Percentiles rank a stretch among this genome's conserved stretches.
Conservation (phyloP, 2,797 vertebrate species). For the Pelobates cultripes region DNA sequence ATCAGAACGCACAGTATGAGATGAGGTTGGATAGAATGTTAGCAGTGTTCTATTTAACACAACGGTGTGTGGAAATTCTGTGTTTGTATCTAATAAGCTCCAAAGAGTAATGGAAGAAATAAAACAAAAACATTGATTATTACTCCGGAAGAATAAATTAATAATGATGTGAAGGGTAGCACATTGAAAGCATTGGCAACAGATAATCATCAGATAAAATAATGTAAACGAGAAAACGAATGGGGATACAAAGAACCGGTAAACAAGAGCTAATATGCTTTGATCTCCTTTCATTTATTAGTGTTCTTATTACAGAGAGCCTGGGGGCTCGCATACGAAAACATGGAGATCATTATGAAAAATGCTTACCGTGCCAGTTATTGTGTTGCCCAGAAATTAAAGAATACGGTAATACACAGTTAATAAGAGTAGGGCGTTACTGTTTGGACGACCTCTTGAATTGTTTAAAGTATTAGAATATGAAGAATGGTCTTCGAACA, state of each 20-base stretch:
- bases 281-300: slow-evolving; percentile 34
- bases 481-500: not conserved
- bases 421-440: not conserved
- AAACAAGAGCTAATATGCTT: slow-evolving; percentile 18
- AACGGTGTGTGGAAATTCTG: too few species aligned
- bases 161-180: slow-evolving; percentile 13
- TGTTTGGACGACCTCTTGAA: not conserved
- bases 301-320: slow-evolving; percentile 3
- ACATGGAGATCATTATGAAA: not conserved
- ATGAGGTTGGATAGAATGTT: too few species aligned
- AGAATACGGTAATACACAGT: slow-evolving; percentile 4
- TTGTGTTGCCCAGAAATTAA: not conserved
- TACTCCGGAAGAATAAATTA: not conserved
- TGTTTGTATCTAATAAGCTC: not conserved
- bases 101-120: not conserved
- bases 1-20: too few species aligned
- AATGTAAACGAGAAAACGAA: slow-evolving; percentile 30
- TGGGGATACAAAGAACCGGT: not conserved
- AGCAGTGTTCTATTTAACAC: too few species aligned
- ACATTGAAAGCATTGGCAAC: slow-evolving; percentile 9
- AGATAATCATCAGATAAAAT: slow-evolving; percentile 32
- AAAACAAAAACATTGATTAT: not conserved
- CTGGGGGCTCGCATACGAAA: slow-evolving; percentile 2
- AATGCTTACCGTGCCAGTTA: slow-evolving; percentile 5
- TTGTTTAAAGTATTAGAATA: not conserved